Conservation (phyloP, 1,140 invertebrate genomes). For the Magallana angulata region DNA sequence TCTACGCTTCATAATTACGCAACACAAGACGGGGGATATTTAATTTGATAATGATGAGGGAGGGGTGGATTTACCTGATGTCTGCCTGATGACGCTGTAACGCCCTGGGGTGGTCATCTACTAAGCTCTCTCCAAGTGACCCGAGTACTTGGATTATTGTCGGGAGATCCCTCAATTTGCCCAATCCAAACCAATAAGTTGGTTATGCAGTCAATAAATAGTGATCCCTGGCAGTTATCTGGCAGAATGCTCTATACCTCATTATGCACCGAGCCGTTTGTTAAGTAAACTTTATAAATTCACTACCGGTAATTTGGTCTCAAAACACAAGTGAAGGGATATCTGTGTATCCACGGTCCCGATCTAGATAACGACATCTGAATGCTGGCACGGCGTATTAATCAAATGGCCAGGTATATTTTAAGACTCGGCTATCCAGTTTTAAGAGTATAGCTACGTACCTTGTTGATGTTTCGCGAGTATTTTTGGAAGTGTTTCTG, state of each 20-base stretch:
- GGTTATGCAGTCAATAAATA: slow-evolving; percentile 12
- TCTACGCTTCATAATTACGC: no score
- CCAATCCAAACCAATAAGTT: slow-evolving; percentile 23
- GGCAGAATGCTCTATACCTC: not conserved
- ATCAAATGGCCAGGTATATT: slow-evolving; percentile 32
- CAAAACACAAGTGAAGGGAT: slow-evolving; percentile 13
- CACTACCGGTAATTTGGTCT: slow-evolving; percentile 29
- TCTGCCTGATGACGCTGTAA: no score
- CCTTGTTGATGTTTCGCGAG: not conserved
- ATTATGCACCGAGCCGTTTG: not conserved
- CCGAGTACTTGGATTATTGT: no score
- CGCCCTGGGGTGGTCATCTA: no score
- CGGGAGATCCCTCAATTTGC: no score
- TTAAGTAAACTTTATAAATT: slow-evolving; percentile 37
- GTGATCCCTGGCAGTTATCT: not conserved
- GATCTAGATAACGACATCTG: not conserved
- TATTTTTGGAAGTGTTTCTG: not conserved
- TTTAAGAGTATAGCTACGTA: not conserved
- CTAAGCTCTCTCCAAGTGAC: no score
- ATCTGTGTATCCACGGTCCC: not conserved
- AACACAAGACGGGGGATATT: no score
- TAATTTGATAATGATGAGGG: no score
- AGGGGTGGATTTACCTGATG: no score
- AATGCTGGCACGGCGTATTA: not conserved
- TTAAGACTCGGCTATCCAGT: slow-evolving; percentile 4